Evolutionary conservation across 2,797 vertebrate species (phyloP), one percentile per base, ranked within the genome.

Genomic region (Siniperca undulata): DNA sequence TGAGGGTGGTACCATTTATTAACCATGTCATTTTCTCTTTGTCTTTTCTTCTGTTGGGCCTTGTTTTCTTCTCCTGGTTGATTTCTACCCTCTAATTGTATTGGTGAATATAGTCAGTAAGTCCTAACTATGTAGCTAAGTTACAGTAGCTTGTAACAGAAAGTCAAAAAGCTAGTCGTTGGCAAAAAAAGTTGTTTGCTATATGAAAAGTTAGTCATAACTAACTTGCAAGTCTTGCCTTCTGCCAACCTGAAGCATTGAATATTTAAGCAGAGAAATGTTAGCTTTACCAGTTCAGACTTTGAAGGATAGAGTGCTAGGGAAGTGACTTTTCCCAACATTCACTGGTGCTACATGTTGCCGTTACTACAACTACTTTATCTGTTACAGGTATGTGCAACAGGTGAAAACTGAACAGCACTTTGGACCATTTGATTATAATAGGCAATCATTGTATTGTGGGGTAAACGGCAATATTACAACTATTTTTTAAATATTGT

Each of bases 301-400:
- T 64, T 71, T 40, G 65, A 65, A 77, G 55, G 61, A 44, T 7
- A 17, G 44, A 58, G 53, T 40, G 53, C 46, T 24, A 30, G 58
- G 66, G 44, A 64, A 42, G 60, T 13, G 4, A 48, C 14, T 59
- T 58, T 61, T 38, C 44, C 62, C 7, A 8, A 76, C 69, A 68
- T 75, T 76, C 75, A 73, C 69, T 91, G 90, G 88, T 89, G 90
- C 88, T 91, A 88, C 80, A 61, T 69, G 75, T 77, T 82, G 68
- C 70, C 30, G 27, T 81, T 44, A 76, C 73, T 78, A 74, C 56
- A 78, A 55, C 36, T 36, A 55, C 68, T 84, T 50, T 30, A 79
- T 71, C 73, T 80, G 74, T 79, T 77, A 72, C 62, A 77, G 40
- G 75, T 83, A 70, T 77, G 78, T 55, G 36, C 50, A 72, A 78